Percentiles rank a stretch among this genome's conserved stretches.
Evolutionary conservation across 2,797 vertebrate genomes (phyloP).

Genomic region (Hypotaenidia okinawae): DNA sequence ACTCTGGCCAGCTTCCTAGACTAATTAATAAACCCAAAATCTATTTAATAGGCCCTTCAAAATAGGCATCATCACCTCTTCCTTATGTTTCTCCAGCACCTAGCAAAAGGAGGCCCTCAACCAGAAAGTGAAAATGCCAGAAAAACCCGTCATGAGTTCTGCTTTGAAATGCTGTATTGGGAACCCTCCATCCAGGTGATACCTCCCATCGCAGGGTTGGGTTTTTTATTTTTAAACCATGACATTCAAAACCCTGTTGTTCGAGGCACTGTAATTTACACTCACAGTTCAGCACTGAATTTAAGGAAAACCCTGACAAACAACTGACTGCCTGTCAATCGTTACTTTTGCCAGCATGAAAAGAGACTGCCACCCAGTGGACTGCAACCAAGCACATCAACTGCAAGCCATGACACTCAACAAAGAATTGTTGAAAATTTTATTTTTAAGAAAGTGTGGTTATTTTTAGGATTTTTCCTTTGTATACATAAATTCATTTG

Average conservation of each 20-base stretch:
- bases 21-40: not conserved
- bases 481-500: not conserved
- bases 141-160: not conserved
- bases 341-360: not conserved
- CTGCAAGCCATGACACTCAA: not conserved
- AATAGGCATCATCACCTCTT: not conserved
- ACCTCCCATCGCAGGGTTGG: not conserved
- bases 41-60: not conserved
- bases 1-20: not conserved
- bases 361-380: slow-evolving; percentile 31
- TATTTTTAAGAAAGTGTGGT: slow-evolving; percentile 53
- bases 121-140: not conserved
- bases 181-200: not conserved
- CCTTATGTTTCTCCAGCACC: not conserved
- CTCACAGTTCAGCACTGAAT: not conserved
- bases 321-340: not conserved
- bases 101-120: not conserved
- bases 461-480: not conserved
- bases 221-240: not conserved
- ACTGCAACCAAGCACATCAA: not conserved
- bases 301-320: not conserved
- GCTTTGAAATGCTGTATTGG: not conserved
- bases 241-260: not conserved
- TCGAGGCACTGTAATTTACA: not conserved
- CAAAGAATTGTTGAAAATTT: not conserved